phyloP scores from a whole-genome alignment of 2,113 vertebrate species.

The Thomomys bottae region DNA sequence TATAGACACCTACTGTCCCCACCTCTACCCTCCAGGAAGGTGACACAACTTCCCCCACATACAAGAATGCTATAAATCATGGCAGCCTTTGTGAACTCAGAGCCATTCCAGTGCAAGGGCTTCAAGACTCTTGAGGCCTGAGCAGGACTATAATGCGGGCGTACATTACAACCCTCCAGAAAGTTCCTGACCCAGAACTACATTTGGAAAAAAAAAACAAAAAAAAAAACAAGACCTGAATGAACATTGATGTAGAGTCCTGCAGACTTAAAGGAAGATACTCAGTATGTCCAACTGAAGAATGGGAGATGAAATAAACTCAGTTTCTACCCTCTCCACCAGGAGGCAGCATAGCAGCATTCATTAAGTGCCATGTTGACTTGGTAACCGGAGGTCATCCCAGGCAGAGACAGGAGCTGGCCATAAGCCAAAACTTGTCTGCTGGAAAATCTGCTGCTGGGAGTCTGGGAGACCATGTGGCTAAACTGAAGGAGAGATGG shows the following conservation, averaged over 20 bases:
- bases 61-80: rapidly evolving
- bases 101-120: neutral
- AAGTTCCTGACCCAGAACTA: neutral
- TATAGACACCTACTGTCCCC: neutral
- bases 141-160: neutral
- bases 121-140: neutral
- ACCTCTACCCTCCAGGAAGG: neutral
- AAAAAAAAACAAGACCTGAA: neutral
- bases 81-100: neutral
- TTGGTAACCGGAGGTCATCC: constrained; percentile 77
- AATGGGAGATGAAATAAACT: neutral
- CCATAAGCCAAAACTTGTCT: constrained; percentile 73
- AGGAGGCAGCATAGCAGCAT: constrained; percentile 73
- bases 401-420: constrained; percentile 64
- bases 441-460: constrained; percentile 69
- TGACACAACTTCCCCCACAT: neutral
- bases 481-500: constrained; percentile 65
- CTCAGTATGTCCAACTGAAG: neutral
- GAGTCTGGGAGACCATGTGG: constrained; percentile 75
- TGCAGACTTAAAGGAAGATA: neutral
- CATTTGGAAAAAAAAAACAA: neutral
- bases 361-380: constrained; percentile 60
- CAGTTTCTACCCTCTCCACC: constrained; percentile 71
- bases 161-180: neutral
- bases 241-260: neutral